These are phyloP conservation scores for Amphibalanus amphitrite DNA, from an alignment of 1,140 invertebrate species.

Conservation along the genomic window DNA sequence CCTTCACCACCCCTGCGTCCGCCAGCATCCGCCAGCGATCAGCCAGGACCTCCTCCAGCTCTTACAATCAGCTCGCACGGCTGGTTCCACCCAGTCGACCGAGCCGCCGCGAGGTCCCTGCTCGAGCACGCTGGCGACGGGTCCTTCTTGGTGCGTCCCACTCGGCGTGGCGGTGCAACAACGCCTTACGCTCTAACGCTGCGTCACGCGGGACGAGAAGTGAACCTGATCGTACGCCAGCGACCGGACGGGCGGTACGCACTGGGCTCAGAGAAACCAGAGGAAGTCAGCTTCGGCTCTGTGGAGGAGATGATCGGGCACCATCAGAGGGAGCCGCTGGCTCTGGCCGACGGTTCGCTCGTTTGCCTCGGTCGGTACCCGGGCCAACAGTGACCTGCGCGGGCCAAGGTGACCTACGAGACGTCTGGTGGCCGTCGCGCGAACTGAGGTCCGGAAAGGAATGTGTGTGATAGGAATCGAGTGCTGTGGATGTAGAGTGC, in stretches of 20 bases:
- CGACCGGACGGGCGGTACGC: not conserved
- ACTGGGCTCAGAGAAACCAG: not conserved
- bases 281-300: not conserved
- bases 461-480: not conserved
- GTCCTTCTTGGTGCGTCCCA: not conserved
- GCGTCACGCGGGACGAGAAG: not conserved
- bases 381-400: not conserved
- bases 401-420: too few relatives aligned
- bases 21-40: too few relatives aligned
- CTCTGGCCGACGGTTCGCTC: not conserved
- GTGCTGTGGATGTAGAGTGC: too few relatives aligned
- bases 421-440: not conserved
- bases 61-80: too few relatives aligned
- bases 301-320: not conserved
- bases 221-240: not conserved
- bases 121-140: not conserved
- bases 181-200: not conserved
- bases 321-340: not conserved
- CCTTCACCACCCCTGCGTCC: too few relatives aligned
- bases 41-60: too few relatives aligned
- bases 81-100: not conserved
- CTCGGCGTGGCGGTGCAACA: too few relatives aligned
- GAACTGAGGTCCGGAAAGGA: not conserved
- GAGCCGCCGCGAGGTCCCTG: not conserved
- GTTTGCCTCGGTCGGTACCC: not conserved